Evolutionary conservation across 2,888 invertebrate species (phyloP).

Genomic region (Tricholauxania praeusta): DNA sequence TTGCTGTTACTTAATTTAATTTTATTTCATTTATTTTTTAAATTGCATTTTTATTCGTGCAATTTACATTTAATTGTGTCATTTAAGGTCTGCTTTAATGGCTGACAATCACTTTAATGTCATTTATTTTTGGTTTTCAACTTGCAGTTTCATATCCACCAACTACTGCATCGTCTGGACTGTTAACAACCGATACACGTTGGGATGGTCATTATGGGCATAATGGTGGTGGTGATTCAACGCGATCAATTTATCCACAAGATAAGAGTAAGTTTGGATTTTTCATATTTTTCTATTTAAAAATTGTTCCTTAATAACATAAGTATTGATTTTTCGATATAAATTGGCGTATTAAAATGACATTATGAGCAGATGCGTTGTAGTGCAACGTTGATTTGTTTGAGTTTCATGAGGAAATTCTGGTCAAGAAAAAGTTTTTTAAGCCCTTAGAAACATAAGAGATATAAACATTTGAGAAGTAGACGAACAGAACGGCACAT

Average conservation of each 20-base stretch:
- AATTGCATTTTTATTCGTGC: not conserved
- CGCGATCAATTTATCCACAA: constrained; percentile 55
- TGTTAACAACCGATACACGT: constrained; percentile 60
- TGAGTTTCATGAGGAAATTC: too few species aligned
- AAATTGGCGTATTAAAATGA: too few species aligned
- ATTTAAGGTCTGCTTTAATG: not conserved
- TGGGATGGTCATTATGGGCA: constrained; percentile 56
- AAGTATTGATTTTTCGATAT: too few species aligned
- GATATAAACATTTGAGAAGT: too few species aligned
- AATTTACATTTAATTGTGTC: not conserved
- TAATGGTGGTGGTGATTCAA: constrained; percentile 52
- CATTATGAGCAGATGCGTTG: too few species aligned
- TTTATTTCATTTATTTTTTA: not conserved
- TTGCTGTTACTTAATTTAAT: not conserved
- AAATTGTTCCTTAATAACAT: too few species aligned
- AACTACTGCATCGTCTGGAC: constrained; percentile 58
- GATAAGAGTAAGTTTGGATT: constrained; percentile 62
- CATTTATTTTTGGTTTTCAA: constrained; percentile 21
- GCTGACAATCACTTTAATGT: not conserved
- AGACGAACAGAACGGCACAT: too few species aligned
- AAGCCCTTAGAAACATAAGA: too few species aligned
- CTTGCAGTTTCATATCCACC: constrained; percentile 65
- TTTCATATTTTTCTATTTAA: not conserved
- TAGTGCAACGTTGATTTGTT: too few species aligned
- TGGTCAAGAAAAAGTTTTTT: too few species aligned